A percentile compares a stretch with the other conserved stretches of the same genome.
These are phyloP conservation scores for Chelonoidis abingdonii DNA, from an alignment of 2,113 vertebrate species.

Conservation along the genomic window DNA sequence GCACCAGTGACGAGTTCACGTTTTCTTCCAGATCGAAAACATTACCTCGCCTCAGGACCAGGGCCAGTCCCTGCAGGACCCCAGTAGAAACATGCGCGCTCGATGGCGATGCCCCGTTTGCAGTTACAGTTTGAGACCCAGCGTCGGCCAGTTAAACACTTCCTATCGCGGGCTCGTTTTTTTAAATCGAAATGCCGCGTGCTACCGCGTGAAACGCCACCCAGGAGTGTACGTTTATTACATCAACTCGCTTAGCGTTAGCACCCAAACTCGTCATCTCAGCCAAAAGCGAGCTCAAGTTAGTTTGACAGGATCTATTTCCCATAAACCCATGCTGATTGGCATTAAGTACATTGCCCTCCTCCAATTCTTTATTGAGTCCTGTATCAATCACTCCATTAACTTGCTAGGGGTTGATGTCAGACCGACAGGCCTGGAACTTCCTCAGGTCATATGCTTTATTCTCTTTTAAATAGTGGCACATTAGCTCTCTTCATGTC, in stretches of 20 bases:
- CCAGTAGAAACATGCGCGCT: too few species aligned
- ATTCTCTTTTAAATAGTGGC: not conserved
- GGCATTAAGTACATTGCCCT: not conserved
- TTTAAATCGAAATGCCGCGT: not conserved
- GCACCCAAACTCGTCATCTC: not conserved
- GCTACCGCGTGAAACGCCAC: rapidly evolving
- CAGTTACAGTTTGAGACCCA: too few species aligned
- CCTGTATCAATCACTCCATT: not conserved
- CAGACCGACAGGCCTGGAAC: not conserved
- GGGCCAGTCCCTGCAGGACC: too few species aligned
- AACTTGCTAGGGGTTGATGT: not conserved
- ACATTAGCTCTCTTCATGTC: not conserved
- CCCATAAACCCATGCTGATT: not conserved
- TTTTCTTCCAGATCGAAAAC: too few species aligned
- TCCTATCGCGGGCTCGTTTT: rapidly evolving
- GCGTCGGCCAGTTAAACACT: too few species aligned
- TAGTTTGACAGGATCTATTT: not conserved
- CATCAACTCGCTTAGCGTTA: not conserved
- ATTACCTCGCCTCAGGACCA: too few species aligned
- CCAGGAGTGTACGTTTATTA: not conserved
- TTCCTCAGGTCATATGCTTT: not conserved
- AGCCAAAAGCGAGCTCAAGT: not conserved
- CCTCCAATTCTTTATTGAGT: not conserved
- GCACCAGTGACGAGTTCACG: too few species aligned
- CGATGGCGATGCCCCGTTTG: too few species aligned